Conservation (phyloP, 2,113 vertebrate species). For the Apistogramma diplotaenia region DNA sequence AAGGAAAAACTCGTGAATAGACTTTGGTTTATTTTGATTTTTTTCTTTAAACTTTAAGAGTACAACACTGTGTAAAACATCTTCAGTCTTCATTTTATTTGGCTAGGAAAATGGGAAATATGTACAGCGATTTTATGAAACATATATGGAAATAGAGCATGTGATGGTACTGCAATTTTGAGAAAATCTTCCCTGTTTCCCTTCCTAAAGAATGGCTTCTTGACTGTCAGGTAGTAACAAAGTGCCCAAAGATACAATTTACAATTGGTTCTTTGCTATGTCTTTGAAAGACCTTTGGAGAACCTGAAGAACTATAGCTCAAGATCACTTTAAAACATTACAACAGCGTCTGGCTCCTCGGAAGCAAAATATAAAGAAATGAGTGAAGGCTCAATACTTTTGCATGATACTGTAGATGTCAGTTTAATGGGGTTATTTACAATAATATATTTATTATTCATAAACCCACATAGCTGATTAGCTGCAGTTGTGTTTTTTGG, state of each 20-base stretch:
- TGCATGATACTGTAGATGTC: too few species aligned
- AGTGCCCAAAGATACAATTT: too few species aligned
- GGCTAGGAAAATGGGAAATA: not conserved
- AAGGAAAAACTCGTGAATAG: conserved; percentile 31
- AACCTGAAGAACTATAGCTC: not conserved
- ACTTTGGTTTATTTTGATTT: not conserved
- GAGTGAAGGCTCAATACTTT: too few species aligned
- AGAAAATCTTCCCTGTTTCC: not conserved
- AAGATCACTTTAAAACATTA: not conserved
- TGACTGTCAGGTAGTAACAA: too few species aligned
- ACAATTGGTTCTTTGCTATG: too few species aligned
- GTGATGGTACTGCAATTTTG: not conserved
- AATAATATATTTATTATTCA: too few species aligned
- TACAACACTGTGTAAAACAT: not conserved
- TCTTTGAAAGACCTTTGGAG: not conserved
- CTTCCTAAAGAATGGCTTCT: too few species aligned
- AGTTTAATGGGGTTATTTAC: too few species aligned
- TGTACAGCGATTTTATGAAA: not conserved
- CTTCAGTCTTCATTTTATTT: not conserved
- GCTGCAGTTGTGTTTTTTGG: too few species aligned
- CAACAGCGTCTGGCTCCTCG: not conserved
- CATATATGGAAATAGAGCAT: not conserved
- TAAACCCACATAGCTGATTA: too few species aligned
- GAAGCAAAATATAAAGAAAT: not conserved
- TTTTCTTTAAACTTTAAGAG: not conserved